Conservation (phyloP, 1,140 invertebrate genomes). For the Drosophila grimshawi region DNA sequence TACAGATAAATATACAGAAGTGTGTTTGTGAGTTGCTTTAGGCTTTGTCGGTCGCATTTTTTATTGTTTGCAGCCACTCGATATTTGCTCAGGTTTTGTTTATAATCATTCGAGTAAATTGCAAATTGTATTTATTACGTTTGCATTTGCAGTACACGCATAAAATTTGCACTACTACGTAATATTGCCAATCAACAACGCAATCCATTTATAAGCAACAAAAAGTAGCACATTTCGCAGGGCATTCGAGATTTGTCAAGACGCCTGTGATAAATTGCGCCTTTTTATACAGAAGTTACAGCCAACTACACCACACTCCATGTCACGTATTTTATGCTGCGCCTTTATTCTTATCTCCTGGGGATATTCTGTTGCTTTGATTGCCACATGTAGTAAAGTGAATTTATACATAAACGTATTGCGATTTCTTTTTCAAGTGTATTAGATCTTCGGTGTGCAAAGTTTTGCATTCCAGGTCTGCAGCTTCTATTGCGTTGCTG, state of each 20-base stretch:
- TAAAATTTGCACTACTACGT: slow-evolving; percentile 7
- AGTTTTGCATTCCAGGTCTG: background rate
- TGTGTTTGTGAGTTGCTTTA: slow-evolving; percentile 5
- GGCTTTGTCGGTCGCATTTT: slow-evolving; percentile 7
- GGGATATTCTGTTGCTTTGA: background rate
- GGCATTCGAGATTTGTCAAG: slow-evolving; percentile 19
- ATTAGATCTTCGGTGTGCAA: background rate
- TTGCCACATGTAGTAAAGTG: background rate
- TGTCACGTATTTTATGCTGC: background rate
- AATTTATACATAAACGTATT: background rate
- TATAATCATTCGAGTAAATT: slow-evolving; percentile 30
- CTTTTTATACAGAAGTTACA: slow-evolving; percentile 2
- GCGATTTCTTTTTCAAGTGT: background rate
- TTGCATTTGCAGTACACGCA: slow-evolving; percentile 10
- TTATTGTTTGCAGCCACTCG: slow-evolving; percentile 16
- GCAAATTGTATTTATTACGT: background rate
- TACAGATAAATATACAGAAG: background rate
- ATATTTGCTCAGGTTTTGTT: slow-evolving; percentile 40
- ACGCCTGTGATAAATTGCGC: slow-evolving; percentile 27
- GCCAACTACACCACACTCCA: background rate
- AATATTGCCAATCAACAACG: slow-evolving; percentile 1
- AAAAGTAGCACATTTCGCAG: slow-evolving; percentile 11
- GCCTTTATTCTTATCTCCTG: background rate
- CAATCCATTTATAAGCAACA: background rate
- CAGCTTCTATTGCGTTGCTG: background rate